Evolutionary conservation across 64 coral and sea anemone species (phyloP).

Genomic region (Actinia tenebrosa): DNA sequence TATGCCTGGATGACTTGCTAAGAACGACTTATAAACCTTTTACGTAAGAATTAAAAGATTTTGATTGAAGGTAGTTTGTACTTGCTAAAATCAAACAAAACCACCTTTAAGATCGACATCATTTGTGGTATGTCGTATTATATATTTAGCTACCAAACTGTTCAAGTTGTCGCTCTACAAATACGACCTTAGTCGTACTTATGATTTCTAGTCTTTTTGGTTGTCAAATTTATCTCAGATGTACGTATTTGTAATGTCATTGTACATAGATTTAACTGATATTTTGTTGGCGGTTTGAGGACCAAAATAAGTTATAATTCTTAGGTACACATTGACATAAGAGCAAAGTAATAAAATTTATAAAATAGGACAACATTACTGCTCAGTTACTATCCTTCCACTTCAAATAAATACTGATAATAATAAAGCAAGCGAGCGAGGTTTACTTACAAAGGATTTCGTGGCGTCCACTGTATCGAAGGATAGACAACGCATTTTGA

Average conservation of each 20-base stretch:
- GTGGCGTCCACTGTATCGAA: conserved; percentile 45
- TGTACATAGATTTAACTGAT: background rate
- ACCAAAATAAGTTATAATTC: background rate
- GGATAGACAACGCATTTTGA: conserved; percentile 25
- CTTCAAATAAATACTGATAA: background rate
- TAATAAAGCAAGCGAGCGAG: conserved; percentile 10
- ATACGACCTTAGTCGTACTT: background rate
- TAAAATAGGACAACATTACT: background rate
- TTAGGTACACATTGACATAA: conserved; percentile 10
- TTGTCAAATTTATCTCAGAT: conserved; percentile 5
- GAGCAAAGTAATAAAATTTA: background rate
- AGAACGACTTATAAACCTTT: background rate
- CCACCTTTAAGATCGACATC: background rate
- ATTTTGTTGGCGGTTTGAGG: background rate
- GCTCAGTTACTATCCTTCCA: background rate
- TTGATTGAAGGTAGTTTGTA: conserved; percentile 4
- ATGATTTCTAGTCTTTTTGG: background rate
- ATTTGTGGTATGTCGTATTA: background rate
- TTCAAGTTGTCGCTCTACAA: background rate
- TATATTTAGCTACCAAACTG: background rate
- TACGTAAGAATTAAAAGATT: background rate
- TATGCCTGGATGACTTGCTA: background rate
- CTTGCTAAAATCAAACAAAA: conserved; percentile 17
- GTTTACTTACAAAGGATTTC: conserved; percentile 54
- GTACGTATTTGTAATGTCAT: background rate